phyloP scores from a whole-genome alignment of 2,113 vertebrate species.

The Pygathrix nemaeus region DNA sequence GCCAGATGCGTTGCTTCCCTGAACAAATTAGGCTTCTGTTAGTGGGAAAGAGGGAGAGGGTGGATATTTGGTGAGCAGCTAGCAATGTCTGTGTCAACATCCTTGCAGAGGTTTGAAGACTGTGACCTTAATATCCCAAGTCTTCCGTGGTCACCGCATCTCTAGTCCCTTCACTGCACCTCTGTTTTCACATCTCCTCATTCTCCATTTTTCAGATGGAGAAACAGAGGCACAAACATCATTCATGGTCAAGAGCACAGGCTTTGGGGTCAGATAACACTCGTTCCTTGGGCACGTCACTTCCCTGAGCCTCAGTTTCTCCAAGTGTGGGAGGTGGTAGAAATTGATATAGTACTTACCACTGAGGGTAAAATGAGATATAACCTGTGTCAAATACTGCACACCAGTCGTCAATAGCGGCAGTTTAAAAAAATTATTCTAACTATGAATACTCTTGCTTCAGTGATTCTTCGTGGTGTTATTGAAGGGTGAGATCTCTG shows the following conservation, averaged over 20 bases:
- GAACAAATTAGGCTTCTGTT: not conserved
- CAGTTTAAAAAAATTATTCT: not conserved
- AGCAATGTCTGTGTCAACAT: not conserved
- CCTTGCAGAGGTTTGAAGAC: not conserved
- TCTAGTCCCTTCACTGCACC: not conserved
- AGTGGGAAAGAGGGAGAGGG: not conserved
- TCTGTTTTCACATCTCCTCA: not conserved
- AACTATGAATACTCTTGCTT: not conserved
- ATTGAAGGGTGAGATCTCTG: not conserved
- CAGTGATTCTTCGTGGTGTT: not conserved
- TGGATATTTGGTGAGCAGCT: not conserved
- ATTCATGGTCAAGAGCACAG: not conserved
- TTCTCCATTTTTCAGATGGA: not conserved
- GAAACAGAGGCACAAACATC: not conserved
- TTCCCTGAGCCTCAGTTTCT: not conserved
- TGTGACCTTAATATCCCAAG: not conserved
- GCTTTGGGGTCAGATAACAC: not conserved
- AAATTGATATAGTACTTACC: not conserved
- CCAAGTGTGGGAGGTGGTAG: too few relatives aligned
- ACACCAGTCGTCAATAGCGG: not conserved
- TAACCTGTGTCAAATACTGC: not conserved
- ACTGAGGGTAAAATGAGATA: not conserved
- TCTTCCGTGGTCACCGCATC: not conserved
- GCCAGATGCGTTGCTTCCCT: not conserved
- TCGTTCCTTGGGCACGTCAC: not conserved